Percentiles rank a stretch among this genome's conserved stretches.
Evolutionary conservation across 2,888 invertebrate species (phyloP).

Genomic region (Lingula anatina): DNA sequence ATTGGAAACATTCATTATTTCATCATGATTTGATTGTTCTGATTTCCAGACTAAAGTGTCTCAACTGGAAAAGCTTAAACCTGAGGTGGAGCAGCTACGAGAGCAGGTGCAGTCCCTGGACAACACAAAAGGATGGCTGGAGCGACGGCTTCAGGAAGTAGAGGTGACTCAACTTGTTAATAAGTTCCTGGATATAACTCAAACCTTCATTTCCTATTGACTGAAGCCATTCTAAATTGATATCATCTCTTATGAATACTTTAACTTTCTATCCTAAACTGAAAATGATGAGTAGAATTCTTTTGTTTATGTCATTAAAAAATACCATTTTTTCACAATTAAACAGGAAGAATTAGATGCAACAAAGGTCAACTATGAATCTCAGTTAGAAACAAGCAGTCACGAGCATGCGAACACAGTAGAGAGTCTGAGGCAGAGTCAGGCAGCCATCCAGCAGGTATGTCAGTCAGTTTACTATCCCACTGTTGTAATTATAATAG

Average conservation of each 20-base stretch:
- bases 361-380: conserved; percentile 11
- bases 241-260: too few species aligned
- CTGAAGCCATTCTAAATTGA: too few species aligned
- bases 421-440: conserved; percentile 13
- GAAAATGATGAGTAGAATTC: too few species aligned
- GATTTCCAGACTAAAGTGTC: background rate
- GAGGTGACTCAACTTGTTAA: conserved; percentile 33
- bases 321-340: too few species aligned
- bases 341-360: conserved; percentile 19
- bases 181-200: too few species aligned
- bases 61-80: conserved; percentile 29
- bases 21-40: too few species aligned
- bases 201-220: too few species aligned
- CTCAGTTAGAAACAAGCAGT: conserved; percentile 8
- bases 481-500: too few species aligned
- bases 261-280: too few species aligned
- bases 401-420: conserved; percentile 13
- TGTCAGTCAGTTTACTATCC: too few species aligned
- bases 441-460: conserved; percentile 4
- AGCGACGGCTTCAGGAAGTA: conserved; percentile 41
- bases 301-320: too few species aligned
- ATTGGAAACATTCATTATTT: too few species aligned
- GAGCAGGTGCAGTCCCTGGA: conserved; percentile 29
- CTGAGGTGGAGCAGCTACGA: conserved; percentile 27
- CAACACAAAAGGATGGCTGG: conserved; percentile 44